Evolutionary conservation across 2,888 invertebrate species (phyloP), one percentile per base, ranked within the genome.

Genomic region (Spisula subtruncata): DNA sequence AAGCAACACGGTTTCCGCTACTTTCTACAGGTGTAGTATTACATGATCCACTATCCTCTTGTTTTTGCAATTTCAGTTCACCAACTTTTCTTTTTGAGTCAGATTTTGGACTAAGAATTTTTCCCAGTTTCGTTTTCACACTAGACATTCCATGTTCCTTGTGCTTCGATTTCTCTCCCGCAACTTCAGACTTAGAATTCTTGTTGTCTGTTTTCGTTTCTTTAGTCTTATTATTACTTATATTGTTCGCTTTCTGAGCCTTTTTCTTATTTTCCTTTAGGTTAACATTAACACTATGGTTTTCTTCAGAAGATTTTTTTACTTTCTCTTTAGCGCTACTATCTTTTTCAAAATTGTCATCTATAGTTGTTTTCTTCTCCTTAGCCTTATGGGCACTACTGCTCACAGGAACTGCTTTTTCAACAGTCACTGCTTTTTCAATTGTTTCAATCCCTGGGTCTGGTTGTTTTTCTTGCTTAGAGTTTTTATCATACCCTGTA

Each of bases 81-180:
- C 75, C 32, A 75, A 75, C 75, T 75, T 75, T 75, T 18, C 75
- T 16, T 75, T 75, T 75, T 18, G 75, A 75, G 35, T 75, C 32
- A 32, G 32, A 75, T 20, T 75, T 75, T 75, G 75, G 75, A 75
- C 75, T 75, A 14, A 75, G 35, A 32, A 75, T 32, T 16, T 75
- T 75, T 4, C 75, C 75, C n/a, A 75, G 29, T 75, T 16, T 75
- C 35, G 75, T 35, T 75, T 32, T 75, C 32, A 75, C 75, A 75
- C 75, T 75, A 75, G 75, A 75, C 25, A 35, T 14, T 18, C 10
- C 75, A 75, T 75, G 32, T 32, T 75, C 75, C 35, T 75, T 75
- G 4, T 75, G 75, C 20, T 75, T 75, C 18, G 75, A 20, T 35
- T 75, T 29, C 35, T 32, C 75, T 8, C 18, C 18, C n/a, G 18